These are phyloP conservation scores for Tenthredo mesomela DNA, from an alignment of 2,888 invertebrate genomes.

Conservation along the genomic window DNA sequence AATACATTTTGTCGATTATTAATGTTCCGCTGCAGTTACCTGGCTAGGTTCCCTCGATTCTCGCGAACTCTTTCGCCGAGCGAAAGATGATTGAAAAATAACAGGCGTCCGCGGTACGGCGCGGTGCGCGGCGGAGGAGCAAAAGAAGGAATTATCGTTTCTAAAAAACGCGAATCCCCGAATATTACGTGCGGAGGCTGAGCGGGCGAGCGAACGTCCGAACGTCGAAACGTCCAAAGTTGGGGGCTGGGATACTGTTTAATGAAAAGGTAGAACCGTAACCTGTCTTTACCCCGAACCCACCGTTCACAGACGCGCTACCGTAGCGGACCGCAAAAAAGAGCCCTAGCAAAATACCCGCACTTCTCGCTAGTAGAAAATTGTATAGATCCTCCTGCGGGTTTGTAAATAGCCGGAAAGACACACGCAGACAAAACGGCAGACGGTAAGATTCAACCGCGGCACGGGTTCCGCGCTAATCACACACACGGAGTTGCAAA, in stretches of 20 bases:
- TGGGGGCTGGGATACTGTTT: constrained; percentile 49
- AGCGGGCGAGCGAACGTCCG: neutral
- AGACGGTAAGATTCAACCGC: constrained; percentile 14
- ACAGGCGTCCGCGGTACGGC: constrained; percentile 20
- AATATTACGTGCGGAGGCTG: constrained; percentile 38
- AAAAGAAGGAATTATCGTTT: constrained; percentile 32
- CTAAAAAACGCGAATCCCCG: constrained; percentile 44
- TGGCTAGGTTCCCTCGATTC: neutral
- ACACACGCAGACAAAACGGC: constrained; percentile 32
- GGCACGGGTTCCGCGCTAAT: constrained; percentile 18
- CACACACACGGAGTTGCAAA: neutral
- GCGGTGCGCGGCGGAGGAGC: neutral
- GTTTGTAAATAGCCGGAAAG: constrained; percentile 15
- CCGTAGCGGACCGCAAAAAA: constrained; percentile 47
- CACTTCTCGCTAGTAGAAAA: constrained; percentile 16
- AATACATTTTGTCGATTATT: constrained; percentile 6
- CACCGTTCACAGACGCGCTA: constrained; percentile 43
- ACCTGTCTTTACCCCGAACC: constrained; percentile 51
- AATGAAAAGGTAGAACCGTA: constrained; percentile 52
- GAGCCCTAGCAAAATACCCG: constrained; percentile 39
- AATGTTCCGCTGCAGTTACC: neutral
- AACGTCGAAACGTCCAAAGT: neutral
- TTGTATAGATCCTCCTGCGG: constrained; percentile 35
- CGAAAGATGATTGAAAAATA: constrained; percentile 44
- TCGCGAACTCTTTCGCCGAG: constrained; percentile 1